These are phyloP conservation scores for Pherbina coryleti DNA, from an alignment of 2,888 invertebrate species.

Conservation along the genomic window DNA sequence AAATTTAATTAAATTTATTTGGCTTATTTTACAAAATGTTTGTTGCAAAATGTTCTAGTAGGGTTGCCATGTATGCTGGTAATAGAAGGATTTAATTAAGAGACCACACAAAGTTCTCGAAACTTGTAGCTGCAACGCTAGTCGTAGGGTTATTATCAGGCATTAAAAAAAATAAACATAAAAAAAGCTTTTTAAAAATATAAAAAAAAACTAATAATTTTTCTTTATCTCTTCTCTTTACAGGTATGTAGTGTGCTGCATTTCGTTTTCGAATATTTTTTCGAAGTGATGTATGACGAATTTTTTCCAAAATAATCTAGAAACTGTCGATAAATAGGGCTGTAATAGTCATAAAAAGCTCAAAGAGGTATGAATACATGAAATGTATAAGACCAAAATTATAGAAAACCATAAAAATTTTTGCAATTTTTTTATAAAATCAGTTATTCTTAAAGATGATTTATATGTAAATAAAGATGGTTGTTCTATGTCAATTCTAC, in stretches of 20 bases:
- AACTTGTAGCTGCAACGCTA: constrained; percentile 44
- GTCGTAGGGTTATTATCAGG: not conserved
- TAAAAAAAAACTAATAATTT: not conserved
- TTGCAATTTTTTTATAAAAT: too few species aligned
- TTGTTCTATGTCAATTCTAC: too few species aligned
- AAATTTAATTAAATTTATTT: constrained; percentile 32
- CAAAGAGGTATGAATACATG: too few species aligned
- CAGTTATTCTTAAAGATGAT: too few species aligned
- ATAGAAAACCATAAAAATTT: too few species aligned
- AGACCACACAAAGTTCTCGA: not conserved
- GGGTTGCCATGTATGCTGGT: constrained; percentile 14
- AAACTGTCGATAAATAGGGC: too few species aligned
- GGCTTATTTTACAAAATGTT: not conserved
- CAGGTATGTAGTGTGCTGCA: not conserved
- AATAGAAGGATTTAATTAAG: constrained; percentile 30
- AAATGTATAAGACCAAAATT: too few species aligned
- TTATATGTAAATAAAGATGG: too few species aligned
- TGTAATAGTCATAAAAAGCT: too few species aligned
- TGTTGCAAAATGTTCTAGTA: not conserved
- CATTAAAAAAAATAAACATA: not conserved
- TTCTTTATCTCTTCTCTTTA: not conserved
- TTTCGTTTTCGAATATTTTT: not conserved
- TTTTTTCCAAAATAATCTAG: not conserved
- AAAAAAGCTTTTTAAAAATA: not conserved
- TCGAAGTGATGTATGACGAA: not conserved